Base-by-base conservation (phyloP, 2,888 invertebrate genomes). In the Ichneumoninae sp. region DNA sequence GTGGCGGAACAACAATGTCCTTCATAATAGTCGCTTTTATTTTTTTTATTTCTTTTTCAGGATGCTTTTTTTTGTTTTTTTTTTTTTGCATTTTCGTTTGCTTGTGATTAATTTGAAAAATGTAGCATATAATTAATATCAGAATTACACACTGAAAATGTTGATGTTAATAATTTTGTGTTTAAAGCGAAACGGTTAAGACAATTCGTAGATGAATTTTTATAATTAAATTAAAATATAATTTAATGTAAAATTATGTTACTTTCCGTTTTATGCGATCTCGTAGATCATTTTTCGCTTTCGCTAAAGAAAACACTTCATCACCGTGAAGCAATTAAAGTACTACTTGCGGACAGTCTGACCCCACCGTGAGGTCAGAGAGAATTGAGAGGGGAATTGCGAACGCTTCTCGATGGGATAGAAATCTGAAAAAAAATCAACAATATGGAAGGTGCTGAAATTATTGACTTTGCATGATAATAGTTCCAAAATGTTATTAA, bases 241-340 rank as follows among this genome's bases (percentile, higher is more conserved):
- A 57, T 30, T 19, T n/a, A 0, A 40, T 57, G 13, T 30, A n/a
- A 57, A n/a, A 36, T 13, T 2, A 33, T 60, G 3, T 47, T 22
- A 19, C 26, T 22, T 19, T n/a, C 10, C 2, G 50, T 26, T 60
- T 74, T n/a, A 47, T 57, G 57, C 47, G 70, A 57, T 57, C 26
- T 8, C 26, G 30, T 3, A 16, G 22, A 33, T n/a, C 1, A 16
- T 52, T 57, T 57, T 57, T 22, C 13, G 30, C n/a, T 66, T 69
- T 65, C 13, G 26, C 26, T 10, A 40, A 8, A 16, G 13, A 26
- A 44, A 19, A 30, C 22, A 77, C 73, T 73, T 54, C 40, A 71
- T 71, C 65, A 16, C 47, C 57, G 47, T 22, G 36, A 65, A 36
- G 52, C 26, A 44, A 78, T 78, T 73, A 78, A 26, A 1, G 26